Conservation (phyloP, 2,797 vertebrate genomes). For the Sebastes diploproa region DNA sequence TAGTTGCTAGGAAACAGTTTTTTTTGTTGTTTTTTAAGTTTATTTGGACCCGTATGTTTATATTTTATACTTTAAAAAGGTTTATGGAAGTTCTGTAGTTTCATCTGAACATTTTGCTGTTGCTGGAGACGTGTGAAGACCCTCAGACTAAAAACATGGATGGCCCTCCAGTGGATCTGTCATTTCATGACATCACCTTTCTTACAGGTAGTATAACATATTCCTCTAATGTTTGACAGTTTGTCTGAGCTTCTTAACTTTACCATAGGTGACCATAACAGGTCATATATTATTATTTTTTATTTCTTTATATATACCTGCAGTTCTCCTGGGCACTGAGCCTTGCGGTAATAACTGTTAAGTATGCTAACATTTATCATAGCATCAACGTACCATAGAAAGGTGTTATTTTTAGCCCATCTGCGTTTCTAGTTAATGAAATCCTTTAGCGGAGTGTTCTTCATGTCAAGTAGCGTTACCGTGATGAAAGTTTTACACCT, state of each 20-base stretch:
- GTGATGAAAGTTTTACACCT: background rate
- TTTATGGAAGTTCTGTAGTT: background rate
- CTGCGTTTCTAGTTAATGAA: background rate
- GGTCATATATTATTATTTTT: background rate
- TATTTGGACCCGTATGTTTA: background rate
- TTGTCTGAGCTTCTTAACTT: background rate
- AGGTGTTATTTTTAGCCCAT: background rate
- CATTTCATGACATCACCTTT: slow-evolving; percentile 78
- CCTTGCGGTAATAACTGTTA: background rate
- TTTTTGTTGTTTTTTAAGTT: background rate
- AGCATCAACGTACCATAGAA: background rate
- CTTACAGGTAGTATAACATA: slow-evolving; percentile 11
- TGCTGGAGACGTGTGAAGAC: background rate
- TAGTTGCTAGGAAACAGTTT: slow-evolving; percentile 6
- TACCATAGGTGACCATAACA: background rate
- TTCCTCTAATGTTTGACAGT: background rate
- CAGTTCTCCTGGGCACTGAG: background rate
- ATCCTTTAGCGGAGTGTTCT: background rate
- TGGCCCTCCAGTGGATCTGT: slow-evolving; percentile 82
- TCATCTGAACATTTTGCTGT: background rate
- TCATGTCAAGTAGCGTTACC: background rate
- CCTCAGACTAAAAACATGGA: slow-evolving; percentile 54
- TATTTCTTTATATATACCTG: background rate
- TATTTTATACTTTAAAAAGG: background rate
- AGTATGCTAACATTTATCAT: background rate